phyloP scores from a whole-genome alignment of 2,113 vertebrate species.

The Protomyctophum bolini region DNA sequence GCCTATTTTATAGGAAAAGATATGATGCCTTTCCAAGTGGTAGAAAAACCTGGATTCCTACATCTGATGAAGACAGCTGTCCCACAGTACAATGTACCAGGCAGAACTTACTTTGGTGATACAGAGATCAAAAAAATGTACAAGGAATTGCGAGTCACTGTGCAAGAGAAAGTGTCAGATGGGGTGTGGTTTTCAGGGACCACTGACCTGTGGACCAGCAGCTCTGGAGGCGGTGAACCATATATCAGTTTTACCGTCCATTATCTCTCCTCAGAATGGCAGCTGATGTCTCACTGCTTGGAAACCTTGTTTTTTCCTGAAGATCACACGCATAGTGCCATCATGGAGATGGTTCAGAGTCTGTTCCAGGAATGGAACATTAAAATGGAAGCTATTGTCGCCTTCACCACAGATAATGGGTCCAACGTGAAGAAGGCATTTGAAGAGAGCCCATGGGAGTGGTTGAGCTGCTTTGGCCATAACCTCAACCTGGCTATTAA shows the following conservation, averaged over 20 bases:
- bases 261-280: conserved; percentile 21
- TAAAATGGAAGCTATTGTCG: not conserved
- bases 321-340: conserved; percentile 16
- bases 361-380: too few species aligned
- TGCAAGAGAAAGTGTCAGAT: conserved; percentile 12
- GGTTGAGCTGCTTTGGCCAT: conserved; percentile 19
- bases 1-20: conserved; percentile 17
- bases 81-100: conserved; percentile 21
- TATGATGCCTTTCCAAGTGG: conserved; percentile 25
- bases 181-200: conserved; percentile 16
- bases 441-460: conserved; percentile 12
- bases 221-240: conserved; percentile 15
- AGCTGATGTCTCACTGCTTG: conserved; percentile 17
- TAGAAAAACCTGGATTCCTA: conserved; percentile 23
- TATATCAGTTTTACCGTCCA: conserved; percentile 23
- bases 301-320: conserved; percentile 24
- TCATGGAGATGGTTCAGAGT: conserved; percentile 8
- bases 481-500: conserved; percentile 18
- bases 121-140: conserved; percentile 12
- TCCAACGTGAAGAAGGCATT: conserved; percentile 15
- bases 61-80: conserved; percentile 17
- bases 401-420: conserved; percentile 21
- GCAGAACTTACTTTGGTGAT: conserved; percentile 10
- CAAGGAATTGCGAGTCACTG: not conserved
- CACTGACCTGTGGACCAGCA: conserved; percentile 24